phyloP scores from a whole-genome alignment of 2,797 vertebrate genomes.

The Alosa sapidissima region DNA sequence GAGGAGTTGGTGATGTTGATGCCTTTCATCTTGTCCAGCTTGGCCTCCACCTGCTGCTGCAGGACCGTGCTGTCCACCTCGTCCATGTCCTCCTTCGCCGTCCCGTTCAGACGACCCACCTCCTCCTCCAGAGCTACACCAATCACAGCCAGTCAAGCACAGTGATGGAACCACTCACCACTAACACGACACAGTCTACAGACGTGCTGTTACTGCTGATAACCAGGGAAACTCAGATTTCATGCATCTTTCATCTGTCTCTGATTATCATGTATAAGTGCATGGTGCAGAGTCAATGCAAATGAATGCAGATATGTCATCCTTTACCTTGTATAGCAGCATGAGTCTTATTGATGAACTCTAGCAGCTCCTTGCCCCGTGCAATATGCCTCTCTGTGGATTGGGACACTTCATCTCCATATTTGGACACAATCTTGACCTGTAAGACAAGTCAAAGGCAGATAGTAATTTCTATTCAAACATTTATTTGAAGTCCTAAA shows the following conservation, averaged over 20 bases:
- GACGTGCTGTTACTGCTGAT: not conserved
- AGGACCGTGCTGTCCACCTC: conserved; percentile 66
- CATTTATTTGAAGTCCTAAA: not conserved
- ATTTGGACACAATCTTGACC: conserved; percentile 64
- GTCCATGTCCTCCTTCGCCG: conserved; percentile 59
- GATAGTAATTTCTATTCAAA: not conserved
- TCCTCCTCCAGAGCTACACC: conserved; percentile 75
- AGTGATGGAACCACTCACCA: not conserved
- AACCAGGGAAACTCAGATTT: not conserved
- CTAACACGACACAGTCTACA: not conserved
- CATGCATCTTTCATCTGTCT: not conserved
- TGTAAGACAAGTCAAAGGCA: conserved; percentile 59
- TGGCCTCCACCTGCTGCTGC: conserved; percentile 64
- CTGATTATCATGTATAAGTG: not conserved
- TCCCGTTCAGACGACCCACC: conserved; percentile 75
- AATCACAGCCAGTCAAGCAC: conserved; percentile 47
- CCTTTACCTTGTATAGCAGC: conserved; percentile 74
- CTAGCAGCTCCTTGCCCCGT: conserved; percentile 68
- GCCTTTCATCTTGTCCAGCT: conserved; percentile 69
- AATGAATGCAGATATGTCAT: not conserved
- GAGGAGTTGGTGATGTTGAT: conserved; percentile 60
- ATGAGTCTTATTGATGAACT: conserved; percentile 69
- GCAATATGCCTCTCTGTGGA: conserved; percentile 65
- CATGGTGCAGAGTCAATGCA: not conserved
- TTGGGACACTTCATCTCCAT: conserved; percentile 58